Base-by-base conservation (phyloP, 2,888 invertebrate species). In the Meloe dianella region DNA sequence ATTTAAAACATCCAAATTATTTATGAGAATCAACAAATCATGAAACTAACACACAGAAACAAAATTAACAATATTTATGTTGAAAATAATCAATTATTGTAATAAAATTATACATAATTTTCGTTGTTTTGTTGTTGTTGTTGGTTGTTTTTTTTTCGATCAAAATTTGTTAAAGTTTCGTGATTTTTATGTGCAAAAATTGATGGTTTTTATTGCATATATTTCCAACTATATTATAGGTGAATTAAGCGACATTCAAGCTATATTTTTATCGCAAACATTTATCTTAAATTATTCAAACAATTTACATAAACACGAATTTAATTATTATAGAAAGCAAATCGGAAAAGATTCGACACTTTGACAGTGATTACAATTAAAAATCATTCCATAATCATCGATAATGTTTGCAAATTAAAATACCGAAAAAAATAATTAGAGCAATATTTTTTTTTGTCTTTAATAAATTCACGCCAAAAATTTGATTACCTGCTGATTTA, bases 161-260 rank as follows among this genome's bases (percentile, higher is more conserved):
- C n/a, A 58, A 61, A 61, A 65, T 63, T 63, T 57, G 66, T 41
- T 20, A 17, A 32, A 5, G 24, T 24, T 54, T 54, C 63, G 63
- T 66, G 66, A 63, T 63, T 66, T n/a, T 66, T 66, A 66, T 54
- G 66, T 61, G 63, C 62, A 62, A 66, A 66, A 66, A 66, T 62
- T 58, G 60, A 61, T 41, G 66, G 66, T 66, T 63, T 12, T 12
- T 66, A 51, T 57, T 63, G 66, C 66, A 66, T 62, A 63, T 66
- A 60, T 30, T 51, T 57, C 60, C 63, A 57, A 30, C 32, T n/a
- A 9, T 54, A 38, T 59, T 38, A 17, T 38, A 59, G 12, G 65
- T 66, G 68, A 69, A 65, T 72, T 71, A 68, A 71, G 63, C 71
- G 66, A 67, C 70, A 70, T 70, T 64, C 70, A 64, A 66, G 66